Evolutionary conservation across 2,797 vertebrate genomes (phyloP), one percentile per base, ranked within the genome.

Genomic region (Sus cebifrons): DNA sequence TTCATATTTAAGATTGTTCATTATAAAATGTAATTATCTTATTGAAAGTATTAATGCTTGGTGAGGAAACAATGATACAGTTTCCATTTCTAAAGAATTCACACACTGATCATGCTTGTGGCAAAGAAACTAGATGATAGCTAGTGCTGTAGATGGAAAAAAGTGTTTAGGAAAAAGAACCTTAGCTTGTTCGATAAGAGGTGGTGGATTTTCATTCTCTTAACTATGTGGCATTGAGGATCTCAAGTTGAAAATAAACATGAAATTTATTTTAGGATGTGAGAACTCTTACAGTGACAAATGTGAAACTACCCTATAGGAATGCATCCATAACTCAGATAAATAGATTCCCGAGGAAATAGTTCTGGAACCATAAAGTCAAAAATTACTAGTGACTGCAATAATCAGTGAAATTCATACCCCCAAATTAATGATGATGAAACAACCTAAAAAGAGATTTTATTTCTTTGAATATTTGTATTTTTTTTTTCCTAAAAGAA

Each of bases 191-290:
- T 83, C 20, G 0, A 3, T 32, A 84, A 95, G 36, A 32, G 32
- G 20, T n/a, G 56, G 20, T 11, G 23, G 40, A 40, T 73, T 49
- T 95, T 78, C n/a, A 21, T 86, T 44, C 29, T 13, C 13, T 88
- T 94, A 77, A 44, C 32, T 62, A 32, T 75, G 32, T 93, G 56
- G 1, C 18, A 1, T 3, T 64, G 7, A 14, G n/a, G 6, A 25
- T 86, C 32, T 78, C 52, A 32, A 92, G 40, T 90, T 91, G 67
- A 89, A 52, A 73, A 82, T 88, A 94, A 86, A 64, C n/a, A 83
- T 67, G 64, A 65, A 92, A 92, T 17, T 3, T 54, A 9, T 56
- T 87, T 81, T 11, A 94, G 13, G 81, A 87, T 67, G 10, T 67
- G 54, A 86, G 68, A 85, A 70, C 27, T 10, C 27, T 73, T 84